Conservation (phyloP, 1,140 invertebrate genomes). For the Grapholita molesta region DNA sequence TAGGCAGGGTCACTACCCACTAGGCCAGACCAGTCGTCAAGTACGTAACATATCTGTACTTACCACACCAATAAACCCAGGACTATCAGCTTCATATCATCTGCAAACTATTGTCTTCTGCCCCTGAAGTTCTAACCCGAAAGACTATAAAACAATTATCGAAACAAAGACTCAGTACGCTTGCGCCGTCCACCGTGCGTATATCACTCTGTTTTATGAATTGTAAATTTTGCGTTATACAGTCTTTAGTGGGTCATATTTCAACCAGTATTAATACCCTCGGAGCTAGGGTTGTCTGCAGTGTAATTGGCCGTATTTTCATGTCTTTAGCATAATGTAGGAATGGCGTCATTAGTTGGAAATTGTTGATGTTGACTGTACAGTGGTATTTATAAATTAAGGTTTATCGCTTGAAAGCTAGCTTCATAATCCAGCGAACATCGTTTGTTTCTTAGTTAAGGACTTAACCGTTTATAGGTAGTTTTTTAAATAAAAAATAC, state of each 20-base stretch:
- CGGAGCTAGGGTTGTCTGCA: slow-evolving; percentile 38
- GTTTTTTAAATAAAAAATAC: too few relatives aligned
- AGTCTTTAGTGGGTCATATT: slow-evolving; percentile 69
- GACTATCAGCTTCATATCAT: too few relatives aligned
- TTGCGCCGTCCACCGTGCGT: slow-evolving; percentile 36
- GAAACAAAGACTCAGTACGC: slow-evolving; percentile 30
- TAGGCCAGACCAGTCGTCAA: too few relatives aligned
- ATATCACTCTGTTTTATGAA: slow-evolving; percentile 73
- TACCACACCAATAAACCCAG: too few relatives aligned
- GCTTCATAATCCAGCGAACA: too few relatives aligned
- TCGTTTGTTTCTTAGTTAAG: too few relatives aligned
- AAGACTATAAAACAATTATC: not conserved
- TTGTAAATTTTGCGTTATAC: slow-evolving; percentile 73
- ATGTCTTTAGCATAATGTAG: not conserved
- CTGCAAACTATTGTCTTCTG: too few relatives aligned
- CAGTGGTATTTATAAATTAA: too few relatives aligned
- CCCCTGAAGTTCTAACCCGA: not conserved
- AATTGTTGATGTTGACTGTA: not conserved
- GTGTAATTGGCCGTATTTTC: not conserved
- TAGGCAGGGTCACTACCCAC: too few relatives aligned
- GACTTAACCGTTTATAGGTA: too few relatives aligned
- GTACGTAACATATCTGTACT: too few relatives aligned
- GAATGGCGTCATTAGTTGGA: not conserved
- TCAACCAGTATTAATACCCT: slow-evolving; percentile 61
- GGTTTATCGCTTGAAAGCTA: too few relatives aligned